Conservation (phyloP, 2,113 vertebrate species). For the Elaphurus davidianus region DNA sequence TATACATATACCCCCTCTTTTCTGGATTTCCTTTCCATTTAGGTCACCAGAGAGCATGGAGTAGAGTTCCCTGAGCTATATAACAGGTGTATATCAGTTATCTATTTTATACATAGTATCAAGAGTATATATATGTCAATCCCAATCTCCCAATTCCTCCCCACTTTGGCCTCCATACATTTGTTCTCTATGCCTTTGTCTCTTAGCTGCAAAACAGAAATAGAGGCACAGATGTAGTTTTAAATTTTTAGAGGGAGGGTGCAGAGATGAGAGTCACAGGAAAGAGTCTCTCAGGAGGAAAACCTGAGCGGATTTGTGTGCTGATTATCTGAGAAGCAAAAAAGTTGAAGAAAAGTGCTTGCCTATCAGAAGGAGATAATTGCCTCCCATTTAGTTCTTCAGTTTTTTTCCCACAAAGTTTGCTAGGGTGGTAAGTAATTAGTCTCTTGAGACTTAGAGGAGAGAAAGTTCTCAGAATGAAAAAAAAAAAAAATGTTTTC, state of each 20-base stretch:
- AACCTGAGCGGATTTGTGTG: neutral
- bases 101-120: neutral
- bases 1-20: neutral
- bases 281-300: neutral
- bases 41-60: neutral
- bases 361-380: slow-evolving; percentile 51
- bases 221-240: neutral
- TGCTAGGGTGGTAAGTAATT: slow-evolving; percentile 47
- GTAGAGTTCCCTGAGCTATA: neutral
- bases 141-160: neutral
- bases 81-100: neutral
- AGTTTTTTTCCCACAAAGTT: slow-evolving; percentile 49
- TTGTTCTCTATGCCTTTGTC: neutral
- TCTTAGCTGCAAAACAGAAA: neutral
- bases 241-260: neutral
- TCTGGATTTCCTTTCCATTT: neutral
- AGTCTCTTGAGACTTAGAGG: slow-evolving; percentile 20
- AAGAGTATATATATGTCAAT: neutral
- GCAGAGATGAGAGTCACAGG: neutral
- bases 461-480: slow-evolving; percentile 38
- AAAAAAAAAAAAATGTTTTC: neutral
- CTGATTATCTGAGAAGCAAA: slow-evolving; percentile 17
- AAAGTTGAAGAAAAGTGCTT: neutral
- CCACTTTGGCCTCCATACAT: neutral
- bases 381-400: slow-evolving; percentile 41